Evolutionary conservation across 2,888 invertebrate species (phyloP).

Genomic region (Xestoiulus laeticollis): DNA sequence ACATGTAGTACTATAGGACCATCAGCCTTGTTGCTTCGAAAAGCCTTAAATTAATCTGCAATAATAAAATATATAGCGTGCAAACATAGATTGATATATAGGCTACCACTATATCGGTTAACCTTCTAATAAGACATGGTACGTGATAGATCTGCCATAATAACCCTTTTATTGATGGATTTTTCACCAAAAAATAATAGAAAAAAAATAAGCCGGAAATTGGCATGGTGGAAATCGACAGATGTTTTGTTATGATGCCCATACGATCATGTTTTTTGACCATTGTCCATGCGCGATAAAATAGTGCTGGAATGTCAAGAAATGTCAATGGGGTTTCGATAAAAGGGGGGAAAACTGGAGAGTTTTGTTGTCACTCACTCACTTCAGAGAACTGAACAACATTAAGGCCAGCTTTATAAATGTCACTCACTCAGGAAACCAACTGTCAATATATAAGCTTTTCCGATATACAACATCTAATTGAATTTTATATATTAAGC

Average conservation of each 20-base stretch:
- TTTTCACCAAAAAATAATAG: not conserved
- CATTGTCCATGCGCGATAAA: not conserved
- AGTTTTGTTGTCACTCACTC: not conserved
- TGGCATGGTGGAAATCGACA: not conserved
- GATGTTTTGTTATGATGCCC: not conserved
- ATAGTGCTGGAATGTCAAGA: not conserved
- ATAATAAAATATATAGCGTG: no score
- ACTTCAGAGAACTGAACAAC: not conserved
- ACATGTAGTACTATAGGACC: no score
- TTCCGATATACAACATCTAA: not conserved
- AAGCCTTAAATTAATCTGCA: no score
- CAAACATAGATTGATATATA: no score
- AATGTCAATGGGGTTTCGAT: constrained; percentile 9
- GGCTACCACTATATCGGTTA: no score
- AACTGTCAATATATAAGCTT: not conserved
- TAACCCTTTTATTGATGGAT: not conserved
- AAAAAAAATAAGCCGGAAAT: not conserved
- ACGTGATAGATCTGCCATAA: not conserved
- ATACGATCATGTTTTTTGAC: not conserved
- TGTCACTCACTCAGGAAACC: constrained; percentile 9
- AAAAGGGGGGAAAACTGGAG: not conserved
- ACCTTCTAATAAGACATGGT: no score
- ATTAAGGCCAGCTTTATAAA: not conserved
- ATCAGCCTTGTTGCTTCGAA: no score
- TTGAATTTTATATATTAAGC: not conserved